These are phyloP conservation scores for Erannis defoliaria DNA, from an alignment of 2,888 invertebrate species.

Conservation along the genomic window DNA sequence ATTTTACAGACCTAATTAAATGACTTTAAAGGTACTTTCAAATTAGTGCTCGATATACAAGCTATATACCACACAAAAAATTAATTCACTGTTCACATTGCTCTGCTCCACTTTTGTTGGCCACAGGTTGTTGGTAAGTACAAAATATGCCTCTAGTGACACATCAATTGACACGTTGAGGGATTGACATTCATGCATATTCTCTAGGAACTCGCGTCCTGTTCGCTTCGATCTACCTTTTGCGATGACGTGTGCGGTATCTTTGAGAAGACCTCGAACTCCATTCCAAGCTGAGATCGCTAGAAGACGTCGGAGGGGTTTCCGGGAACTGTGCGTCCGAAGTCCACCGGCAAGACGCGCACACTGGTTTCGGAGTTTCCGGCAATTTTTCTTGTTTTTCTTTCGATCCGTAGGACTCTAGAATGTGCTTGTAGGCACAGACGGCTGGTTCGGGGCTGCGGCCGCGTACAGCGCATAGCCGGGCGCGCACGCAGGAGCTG, in stretches of 20 bases:
- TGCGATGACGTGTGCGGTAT: slow-evolving; percentile 69
- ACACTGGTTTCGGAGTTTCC: slow-evolving; percentile 68
- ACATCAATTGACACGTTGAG: slow-evolving; percentile 28
- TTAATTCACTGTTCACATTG: slow-evolving; percentile 20
- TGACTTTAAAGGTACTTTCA: background rate
- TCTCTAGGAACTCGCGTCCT: slow-evolving; percentile 43
- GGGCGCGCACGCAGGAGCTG: slow-evolving; percentile 77
- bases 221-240: slow-evolving; percentile 62
- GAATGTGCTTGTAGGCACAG: slow-evolving; percentile 83
- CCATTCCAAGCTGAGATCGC: slow-evolving; percentile 81
- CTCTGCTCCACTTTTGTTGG: slow-evolving; percentile 28
- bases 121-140: too few relatives aligned
- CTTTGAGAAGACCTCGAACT: slow-evolving; percentile 73
- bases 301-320: slow-evolving; percentile 77
- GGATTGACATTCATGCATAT: slow-evolving; percentile 49
- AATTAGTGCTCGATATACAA: background rate
- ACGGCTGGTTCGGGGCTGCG: slow-evolving; percentile 75
- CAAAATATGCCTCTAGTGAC: background rate
- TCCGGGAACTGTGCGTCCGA: slow-evolving; percentile 82
- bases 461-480: slow-evolving; percentile 75
- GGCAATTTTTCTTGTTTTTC: slow-evolving; percentile 60
- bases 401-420: slow-evolving; percentile 74
- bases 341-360: slow-evolving; percentile 81
- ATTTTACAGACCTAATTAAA: background rate
- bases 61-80: background rate